Base-by-base conservation (phyloP, 2,797 vertebrate species). In the Mormyrus proboscirostris region DNA sequence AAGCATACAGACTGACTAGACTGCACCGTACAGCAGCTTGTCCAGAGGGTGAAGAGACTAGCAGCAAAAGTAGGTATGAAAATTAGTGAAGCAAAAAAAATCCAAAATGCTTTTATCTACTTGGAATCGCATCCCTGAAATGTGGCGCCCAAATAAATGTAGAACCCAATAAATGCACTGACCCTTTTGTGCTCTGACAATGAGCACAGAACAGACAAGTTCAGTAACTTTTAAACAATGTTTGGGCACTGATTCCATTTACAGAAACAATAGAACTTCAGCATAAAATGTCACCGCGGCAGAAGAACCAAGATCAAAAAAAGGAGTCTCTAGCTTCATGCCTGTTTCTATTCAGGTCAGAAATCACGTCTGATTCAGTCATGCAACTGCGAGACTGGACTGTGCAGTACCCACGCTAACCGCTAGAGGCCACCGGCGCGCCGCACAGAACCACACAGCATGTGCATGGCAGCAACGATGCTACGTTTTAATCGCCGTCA, bases 121-220 rank as follows among this genome's bases (percentile, higher is more conserved):
- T 65, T 4, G 86, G 88, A 88, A 90, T 87, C 22, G 22, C 90
- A 91, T 88, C 92, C 12, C 84, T 38, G 79, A 87, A 86, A 91
- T 92, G 41, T 92, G 69, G 44, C 29, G 50, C 65, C 94, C 94
- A 95, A 95, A 95, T 94, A 90, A 91, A 93, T 88, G 49, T 69
- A 89, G 92, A 92, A 94, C 94, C 93, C 50, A 92, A 12, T 86
- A 82, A 69, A 88, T 55, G 53, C 86, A 57, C 86, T 59, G 86
- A 87, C 86, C 49, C 83, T 85, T 85, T 82, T 29, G 44, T 25
- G 47, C 83, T 50, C 83, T 51, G 83, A 83, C 44, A 85, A 51
- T 85, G 44, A 50, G 49, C 49, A 49, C 44, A 47, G 9, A 62
- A 29, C 9, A 57, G 19, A 59, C 57, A 50, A 51, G 25, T 5